Evolutionary conservation across 1,140 invertebrate genomes (phyloP).

Genomic region (Belonocnema kinseyi): DNA sequence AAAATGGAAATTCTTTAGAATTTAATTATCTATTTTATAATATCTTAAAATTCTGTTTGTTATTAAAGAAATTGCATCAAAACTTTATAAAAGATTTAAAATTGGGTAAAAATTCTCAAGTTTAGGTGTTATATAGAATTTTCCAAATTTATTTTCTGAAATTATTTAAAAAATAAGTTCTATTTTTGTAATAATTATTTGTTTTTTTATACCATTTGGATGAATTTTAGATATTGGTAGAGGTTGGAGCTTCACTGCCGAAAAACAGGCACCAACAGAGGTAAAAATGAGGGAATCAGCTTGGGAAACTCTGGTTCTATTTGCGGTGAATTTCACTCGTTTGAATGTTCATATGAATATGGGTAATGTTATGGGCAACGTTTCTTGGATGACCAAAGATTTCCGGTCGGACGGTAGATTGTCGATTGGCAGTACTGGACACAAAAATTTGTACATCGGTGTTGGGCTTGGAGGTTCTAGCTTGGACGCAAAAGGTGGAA

Average conservation of each 20-base stretch:
- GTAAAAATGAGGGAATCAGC: slow-evolving; percentile 78
- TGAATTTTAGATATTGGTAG: slow-evolving; percentile 71
- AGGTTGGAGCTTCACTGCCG: slow-evolving; percentile 74
- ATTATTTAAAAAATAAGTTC: too few species aligned
- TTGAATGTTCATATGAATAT: slow-evolving; percentile 99
- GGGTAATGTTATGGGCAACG: slow-evolving; percentile 99
- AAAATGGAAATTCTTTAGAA: too few species aligned
- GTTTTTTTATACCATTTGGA: neutral
- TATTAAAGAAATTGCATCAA: too few species aligned
- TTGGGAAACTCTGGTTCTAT: slow-evolving; percentile 97
- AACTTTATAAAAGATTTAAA: too few species aligned
- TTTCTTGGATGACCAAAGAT: slow-evolving; percentile 94
- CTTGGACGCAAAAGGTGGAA: slow-evolving; percentile 95
- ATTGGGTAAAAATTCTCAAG: too few species aligned
- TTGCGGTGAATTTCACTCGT: slow-evolving; percentile 96
- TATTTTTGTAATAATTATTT: too few species aligned
- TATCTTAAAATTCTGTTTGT: too few species aligned
- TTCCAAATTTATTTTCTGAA: too few species aligned
- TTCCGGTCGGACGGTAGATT: slow-evolving; percentile 93
- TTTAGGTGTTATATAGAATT: too few species aligned
- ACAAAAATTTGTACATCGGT: slow-evolving; percentile 94
- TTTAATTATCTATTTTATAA: too few species aligned
- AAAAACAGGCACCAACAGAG: slow-evolving; percentile 74
- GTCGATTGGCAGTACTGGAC: slow-evolving; percentile 94
- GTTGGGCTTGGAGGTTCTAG: slow-evolving; percentile 92